Conservation (phyloP, 2,113 vertebrate species). For the Eulacestoma nigropectus region DNA sequence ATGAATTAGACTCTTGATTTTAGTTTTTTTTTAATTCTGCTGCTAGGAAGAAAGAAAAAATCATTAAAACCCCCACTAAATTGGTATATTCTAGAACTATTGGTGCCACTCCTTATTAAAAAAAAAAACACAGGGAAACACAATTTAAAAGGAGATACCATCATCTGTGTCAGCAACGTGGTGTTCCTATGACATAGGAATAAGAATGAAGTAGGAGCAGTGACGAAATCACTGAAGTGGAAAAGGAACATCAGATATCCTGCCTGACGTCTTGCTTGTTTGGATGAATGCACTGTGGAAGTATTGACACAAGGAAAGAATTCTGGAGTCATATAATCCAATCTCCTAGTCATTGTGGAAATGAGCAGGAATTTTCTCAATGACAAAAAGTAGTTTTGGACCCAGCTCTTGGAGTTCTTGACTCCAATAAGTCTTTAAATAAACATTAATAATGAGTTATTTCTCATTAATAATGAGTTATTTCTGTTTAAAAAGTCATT, state of each 20-base stretch:
- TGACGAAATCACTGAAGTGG: neutral
- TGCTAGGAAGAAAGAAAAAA: neutral
- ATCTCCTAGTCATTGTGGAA: neutral
- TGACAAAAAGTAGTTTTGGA: neutral
- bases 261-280: neutral
- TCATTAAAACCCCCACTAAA: rapidly evolving
- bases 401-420: neutral
- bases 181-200: neutral
- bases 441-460: too few species aligned
- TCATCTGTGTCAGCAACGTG: neutral
- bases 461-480: neutral
- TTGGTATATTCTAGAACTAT: neutral
- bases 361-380: neutral
- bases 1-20: neutral
- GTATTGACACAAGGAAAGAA: neutral
- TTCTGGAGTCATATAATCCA: neutral
- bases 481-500: neutral
- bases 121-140: neutral
- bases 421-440: neutral
- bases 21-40: neutral
- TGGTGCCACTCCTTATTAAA: neutral
- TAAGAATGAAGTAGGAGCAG: neutral
- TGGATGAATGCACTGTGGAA: neutral
- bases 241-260: neutral
- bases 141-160: neutral